Evolutionary conservation across 2,113 vertebrate species (phyloP), one percentile per base, ranked within the genome.

Genomic region (Indicator indicator): DNA sequence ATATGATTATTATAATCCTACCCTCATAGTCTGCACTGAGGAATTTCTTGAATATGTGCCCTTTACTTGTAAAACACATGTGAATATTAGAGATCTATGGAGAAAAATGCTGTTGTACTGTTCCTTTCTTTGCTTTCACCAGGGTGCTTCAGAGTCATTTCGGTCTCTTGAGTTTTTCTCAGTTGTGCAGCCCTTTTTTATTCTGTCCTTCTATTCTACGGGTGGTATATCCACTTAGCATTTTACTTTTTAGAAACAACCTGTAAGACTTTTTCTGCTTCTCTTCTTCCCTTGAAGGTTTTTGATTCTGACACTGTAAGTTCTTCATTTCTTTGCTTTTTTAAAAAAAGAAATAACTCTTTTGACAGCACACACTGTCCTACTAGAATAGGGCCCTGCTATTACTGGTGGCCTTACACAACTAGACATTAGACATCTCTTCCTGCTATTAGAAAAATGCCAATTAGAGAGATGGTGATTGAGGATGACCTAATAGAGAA

Each of bases 381-480:
- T 56, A 19, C 33, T 79, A 50, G 19, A 64, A 44, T 14, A 64
- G 30, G 33, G 12, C 69, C 81, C 10, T 60, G 48, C 44, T 13
- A 3, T 62, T 71, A 27, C 12, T 3, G 6, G 58, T 89, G 74
- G 74, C 75, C 64, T 75, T 73, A 83, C 42, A 21, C 23, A 56
- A 12, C 16, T 72, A 36, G 68, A 74, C 24, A 27, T 64, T 60
- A 27, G 58, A 27, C 0, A 0, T 76, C 63, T 81, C 65, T 56
- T 90, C 50, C 59, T 88, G 59, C 68, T 70, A 75, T 28, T 69
- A 87, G 55, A 75, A 82, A 95, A 92, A 65, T 84, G 33, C 28
- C 83, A 82, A 33, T 92, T 95, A 95, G 82, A 81, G 62, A 82
- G 77, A 70, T 73, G 58, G 30, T 90, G 81, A 82, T 50, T 79